These are phyloP conservation scores for Conus ventricosus DNA, from an alignment of 1,140 invertebrate species.

Conservation along the genomic window DNA sequence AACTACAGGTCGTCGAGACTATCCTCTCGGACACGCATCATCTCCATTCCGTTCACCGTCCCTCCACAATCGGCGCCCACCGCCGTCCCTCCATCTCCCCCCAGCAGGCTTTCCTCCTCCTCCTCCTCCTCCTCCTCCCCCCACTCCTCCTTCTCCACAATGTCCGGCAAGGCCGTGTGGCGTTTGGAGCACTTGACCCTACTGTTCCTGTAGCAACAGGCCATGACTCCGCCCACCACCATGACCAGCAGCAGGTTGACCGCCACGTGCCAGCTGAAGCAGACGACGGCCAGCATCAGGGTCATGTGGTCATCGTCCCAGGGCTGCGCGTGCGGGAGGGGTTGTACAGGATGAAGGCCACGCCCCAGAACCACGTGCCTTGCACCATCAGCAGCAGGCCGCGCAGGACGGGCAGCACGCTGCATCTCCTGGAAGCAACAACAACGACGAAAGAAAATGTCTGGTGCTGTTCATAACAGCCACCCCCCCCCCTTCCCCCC, in stretches of 20 bases:
- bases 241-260: conserved; percentile 42
- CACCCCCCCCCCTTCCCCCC: too few relatives aligned
- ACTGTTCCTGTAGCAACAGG: conserved; percentile 26
- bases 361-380: conserved; percentile 77
- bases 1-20: conserved; percentile 1
- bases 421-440: not conserved
- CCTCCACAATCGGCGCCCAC: not conserved
- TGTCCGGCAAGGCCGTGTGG: not conserved
- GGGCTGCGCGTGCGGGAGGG: conserved; percentile 54
- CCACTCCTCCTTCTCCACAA: not conserved
- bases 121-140: not conserved
- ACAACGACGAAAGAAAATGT: too few relatives aligned
- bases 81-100: not conserved
- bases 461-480: too few relatives aligned
- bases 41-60: not conserved
- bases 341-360: conserved; percentile 76
- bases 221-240: conserved; percentile 33
- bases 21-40: not conserved
- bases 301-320: conserved; percentile 74
- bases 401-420: conserved; percentile 39
- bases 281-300: conserved; percentile 74
- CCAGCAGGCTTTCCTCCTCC: not conserved
- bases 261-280: conserved; percentile 60
- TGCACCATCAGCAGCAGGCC: conserved; percentile 50
- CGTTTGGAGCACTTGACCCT: not conserved